Evolutionary conservation across 2,113 vertebrate genomes (phyloP).

Genomic region (Cichladusa arquata): DNA sequence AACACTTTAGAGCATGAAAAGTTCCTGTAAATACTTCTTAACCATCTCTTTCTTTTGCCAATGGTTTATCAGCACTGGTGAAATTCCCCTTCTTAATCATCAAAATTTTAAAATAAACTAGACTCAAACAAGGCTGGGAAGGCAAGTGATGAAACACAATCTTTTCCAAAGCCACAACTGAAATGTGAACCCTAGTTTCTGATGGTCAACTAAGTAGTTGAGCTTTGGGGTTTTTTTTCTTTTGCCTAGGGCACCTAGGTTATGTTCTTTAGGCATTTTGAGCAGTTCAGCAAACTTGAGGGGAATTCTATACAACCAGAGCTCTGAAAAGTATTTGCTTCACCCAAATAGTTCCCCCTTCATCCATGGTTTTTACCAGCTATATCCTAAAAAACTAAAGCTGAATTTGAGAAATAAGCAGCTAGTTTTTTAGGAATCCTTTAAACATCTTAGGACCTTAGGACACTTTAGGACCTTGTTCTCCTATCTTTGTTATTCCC

Average conservation of each 20-base stretch:
- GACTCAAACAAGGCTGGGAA: neutral
- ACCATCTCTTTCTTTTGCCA: neutral
- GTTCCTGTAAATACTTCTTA: neutral
- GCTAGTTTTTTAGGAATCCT: neutral
- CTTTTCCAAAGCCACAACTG: neutral
- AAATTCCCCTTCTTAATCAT: neutral
- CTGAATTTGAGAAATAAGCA: neutral
- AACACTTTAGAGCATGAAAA: neutral
- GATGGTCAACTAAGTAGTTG: rapidly evolving
- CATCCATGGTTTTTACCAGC: neutral
- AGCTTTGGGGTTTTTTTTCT: neutral
- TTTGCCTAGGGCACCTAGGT: neutral
- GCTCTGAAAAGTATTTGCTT: neutral
- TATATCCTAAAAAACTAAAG: neutral
- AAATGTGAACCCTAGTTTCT: neutral
- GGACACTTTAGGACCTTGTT: neutral
- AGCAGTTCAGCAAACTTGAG: neutral
- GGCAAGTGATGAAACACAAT: neutral
- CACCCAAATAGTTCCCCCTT: neutral
- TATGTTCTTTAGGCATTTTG: neutral
- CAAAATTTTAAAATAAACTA: neutral
- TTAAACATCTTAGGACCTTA: neutral
- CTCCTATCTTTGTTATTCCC: neutral
- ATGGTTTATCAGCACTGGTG: neutral
- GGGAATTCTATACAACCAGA: neutral